Evolutionary conservation across 1,140 invertebrate species (phyloP).

Genomic region (Pantala flavescens): DNA sequence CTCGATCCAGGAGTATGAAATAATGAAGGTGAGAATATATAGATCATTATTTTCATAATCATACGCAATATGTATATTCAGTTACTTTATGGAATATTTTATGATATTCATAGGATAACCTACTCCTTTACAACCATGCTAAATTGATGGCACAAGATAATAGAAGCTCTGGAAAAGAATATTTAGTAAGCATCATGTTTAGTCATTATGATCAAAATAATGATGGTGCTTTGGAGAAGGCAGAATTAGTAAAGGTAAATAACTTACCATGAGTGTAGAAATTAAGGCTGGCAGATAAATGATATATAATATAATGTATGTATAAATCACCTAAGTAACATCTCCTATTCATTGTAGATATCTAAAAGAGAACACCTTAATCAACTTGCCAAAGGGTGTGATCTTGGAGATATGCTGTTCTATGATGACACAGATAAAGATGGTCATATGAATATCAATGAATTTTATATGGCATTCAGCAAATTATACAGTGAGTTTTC

Average conservation of each 20-base stretch:
- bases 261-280: no score
- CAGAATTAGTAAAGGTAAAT: conserved; percentile 51
- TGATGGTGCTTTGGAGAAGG: conserved; percentile 52
- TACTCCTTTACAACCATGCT: conserved; percentile 61
- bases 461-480: conserved; percentile 68
- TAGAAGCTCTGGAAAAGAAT: conserved; percentile 52
- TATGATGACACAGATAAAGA: conserved; percentile 61
- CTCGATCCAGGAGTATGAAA: conserved; percentile 56
- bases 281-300: no score
- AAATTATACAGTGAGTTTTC: conserved; percentile 56
- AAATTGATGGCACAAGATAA: conserved; percentile 49
- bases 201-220: conserved; percentile 66
- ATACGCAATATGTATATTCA: background rate
- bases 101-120: conserved; percentile 48
- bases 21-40: conserved; percentile 46
- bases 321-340: no score
- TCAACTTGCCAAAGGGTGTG: conserved; percentile 53
- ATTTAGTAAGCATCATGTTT: conserved; percentile 66
- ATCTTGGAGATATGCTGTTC: conserved; percentile 53
- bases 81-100: conserved; percentile 7
- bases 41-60: no score
- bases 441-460: conserved; percentile 54
- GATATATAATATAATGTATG: no score
- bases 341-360: conserved; percentile 35
- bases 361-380: conserved; percentile 51